Evolutionary conservation across 2,888 invertebrate genomes (phyloP).

Genomic region (Cylloceria caligata): DNA sequence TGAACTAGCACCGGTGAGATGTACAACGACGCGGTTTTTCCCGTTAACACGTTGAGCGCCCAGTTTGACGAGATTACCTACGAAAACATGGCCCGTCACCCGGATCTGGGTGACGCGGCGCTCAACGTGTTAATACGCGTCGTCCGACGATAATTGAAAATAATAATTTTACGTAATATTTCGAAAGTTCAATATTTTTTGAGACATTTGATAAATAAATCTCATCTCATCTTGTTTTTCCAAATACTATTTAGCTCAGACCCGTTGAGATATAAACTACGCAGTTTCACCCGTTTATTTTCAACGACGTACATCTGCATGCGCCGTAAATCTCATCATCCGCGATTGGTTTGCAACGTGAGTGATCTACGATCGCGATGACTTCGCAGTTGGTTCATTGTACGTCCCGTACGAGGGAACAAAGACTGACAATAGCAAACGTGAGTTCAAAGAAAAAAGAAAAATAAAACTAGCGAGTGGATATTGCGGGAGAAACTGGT

Average conservation of each 20-base stretch:
- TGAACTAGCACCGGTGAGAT: too few relatives aligned
- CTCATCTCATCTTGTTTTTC: neutral
- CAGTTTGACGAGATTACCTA: too few relatives aligned
- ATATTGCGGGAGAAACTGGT: constrained; percentile 49
- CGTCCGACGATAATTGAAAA: too few relatives aligned
- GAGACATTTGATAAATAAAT: neutral
- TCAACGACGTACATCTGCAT: neutral
- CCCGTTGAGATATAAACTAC: too few relatives aligned
- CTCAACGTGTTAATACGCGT: too few relatives aligned
- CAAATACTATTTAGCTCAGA: neutral
- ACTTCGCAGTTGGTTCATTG: constrained; percentile 28
- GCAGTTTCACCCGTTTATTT: neutral
- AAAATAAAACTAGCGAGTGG: constrained; percentile 35
- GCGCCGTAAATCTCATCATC: neutral
- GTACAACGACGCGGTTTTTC: too few relatives aligned
- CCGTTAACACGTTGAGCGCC: too few relatives aligned
- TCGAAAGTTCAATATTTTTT: neutral
- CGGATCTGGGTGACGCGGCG: too few relatives aligned
- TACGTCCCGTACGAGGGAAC: constrained; percentile 21
- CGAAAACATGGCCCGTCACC: too few relatives aligned
- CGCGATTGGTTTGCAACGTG: constrained; percentile 22
- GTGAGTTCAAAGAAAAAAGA: neutral
- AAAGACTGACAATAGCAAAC: constrained; percentile 6
- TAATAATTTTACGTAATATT: neutral
- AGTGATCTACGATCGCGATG: constrained; percentile 57